Evolutionary conservation across 2,888 invertebrate genomes (phyloP), one percentile per base, ranked within the genome.

Genomic region (Theretra japonica): DNA sequence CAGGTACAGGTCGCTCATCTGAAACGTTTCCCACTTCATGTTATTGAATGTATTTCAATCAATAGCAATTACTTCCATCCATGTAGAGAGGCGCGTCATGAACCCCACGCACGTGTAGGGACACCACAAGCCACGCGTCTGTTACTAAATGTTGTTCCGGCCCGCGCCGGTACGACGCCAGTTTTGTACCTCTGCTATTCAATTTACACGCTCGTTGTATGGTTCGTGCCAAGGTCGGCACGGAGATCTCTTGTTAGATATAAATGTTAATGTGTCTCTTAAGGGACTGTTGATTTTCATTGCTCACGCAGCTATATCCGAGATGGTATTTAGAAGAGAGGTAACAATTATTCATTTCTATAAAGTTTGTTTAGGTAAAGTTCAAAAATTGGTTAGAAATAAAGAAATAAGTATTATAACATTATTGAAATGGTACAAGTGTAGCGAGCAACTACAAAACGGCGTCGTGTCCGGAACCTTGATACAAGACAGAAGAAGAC

Each of bases 1-100:
- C 69, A 69, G n/a, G 23, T 57, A 69, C 57, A 33, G 21, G 23
- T 69, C 57, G 33, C 68, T 8, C 4, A 75, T 48, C 75, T 79
- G 75, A 58, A 72, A 75, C 17, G 23, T 53, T 53, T 53, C n/a
- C 41, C 19, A 53, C 53, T n/a, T n/a, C 5, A 53, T n/a, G n/a
- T 5, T 53, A 53, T 53, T 53, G 5, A 19, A 53, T n/a, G n/a
- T n/a, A n/a, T n/a, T 53, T 53, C 17, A 53, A 53, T n/a, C 4
- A 17, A 53, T 53, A 19, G 4, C 6, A 0, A 53, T 19, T 53
- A 53, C n/a, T 53, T 7, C 15, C 50, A 17, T 50, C 0, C 19
- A 4, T 19, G 4, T 19, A 19, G 15, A 50, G 17, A 19, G 50
- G 19, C 50, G 50, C 4, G 15, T 19, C 50, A 2, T 33, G 33